phyloP scores from a whole-genome alignment of 2,113 vertebrate genomes.

The Neofelis nebulosa region DNA sequence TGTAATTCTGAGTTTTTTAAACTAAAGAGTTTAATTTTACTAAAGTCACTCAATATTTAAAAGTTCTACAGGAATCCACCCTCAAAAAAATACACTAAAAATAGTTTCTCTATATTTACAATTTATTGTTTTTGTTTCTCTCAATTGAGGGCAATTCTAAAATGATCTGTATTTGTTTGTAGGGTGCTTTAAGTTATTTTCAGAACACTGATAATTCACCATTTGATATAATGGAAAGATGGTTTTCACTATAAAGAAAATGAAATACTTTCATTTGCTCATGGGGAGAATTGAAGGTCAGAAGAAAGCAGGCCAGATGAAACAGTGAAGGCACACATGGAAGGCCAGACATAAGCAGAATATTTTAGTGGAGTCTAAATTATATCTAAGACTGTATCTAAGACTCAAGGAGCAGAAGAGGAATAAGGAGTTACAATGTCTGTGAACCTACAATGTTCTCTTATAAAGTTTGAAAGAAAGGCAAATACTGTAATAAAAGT shows the following conservation, averaged over 20 bases:
- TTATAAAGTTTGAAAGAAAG: background rate
- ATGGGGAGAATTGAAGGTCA: background rate
- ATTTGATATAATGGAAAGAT: background rate
- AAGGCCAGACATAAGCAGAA: background rate
- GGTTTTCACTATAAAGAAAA: background rate
- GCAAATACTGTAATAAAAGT: background rate
- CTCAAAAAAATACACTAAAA: background rate
- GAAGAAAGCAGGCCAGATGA: background rate
- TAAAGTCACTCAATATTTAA: background rate
- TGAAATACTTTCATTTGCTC: background rate
- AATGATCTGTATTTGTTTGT: background rate
- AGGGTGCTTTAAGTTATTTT: background rate
- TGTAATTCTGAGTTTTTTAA: background rate
- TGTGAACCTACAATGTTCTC: background rate
- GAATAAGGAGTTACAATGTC: background rate
- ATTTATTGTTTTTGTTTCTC: background rate
- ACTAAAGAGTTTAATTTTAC: background rate
- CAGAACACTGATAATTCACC: background rate
- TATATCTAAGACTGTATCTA: background rate
- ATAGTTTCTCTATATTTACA: background rate
- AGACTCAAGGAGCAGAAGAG: background rate
- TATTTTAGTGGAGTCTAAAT: background rate
- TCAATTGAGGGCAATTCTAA: slow-evolving; percentile 4
- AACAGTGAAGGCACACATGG: background rate
- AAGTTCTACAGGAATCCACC: background rate